Conservation (phyloP, 1,140 invertebrate genomes). For the Ephestia elutella region DNA sequence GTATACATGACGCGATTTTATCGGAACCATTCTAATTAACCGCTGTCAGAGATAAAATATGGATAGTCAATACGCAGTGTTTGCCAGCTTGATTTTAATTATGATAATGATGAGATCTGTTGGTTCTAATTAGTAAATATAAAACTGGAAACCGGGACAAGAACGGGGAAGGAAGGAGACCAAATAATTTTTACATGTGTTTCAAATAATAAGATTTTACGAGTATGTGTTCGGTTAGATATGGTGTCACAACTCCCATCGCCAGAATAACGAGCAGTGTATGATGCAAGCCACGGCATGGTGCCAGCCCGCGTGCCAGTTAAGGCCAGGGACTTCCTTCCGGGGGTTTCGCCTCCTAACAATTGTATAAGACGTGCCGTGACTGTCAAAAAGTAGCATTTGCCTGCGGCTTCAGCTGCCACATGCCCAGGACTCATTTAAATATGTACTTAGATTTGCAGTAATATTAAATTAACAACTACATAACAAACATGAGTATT, state of each 20-base stretch:
- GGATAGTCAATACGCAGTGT: too few relatives aligned
- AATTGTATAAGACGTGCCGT: conserved; percentile 36
- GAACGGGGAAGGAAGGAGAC: neutral
- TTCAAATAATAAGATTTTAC: neutral
- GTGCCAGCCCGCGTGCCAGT: neutral
- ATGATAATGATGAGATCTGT: neutral
- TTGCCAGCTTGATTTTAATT: neutral
- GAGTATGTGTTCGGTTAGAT: neutral
- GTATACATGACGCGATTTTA: neutral
- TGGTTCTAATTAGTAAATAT: neutral
- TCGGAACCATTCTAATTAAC: neutral
- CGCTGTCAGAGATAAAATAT: too few relatives aligned
- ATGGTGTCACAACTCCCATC: neutral
- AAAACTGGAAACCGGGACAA: neutral
- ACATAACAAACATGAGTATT: neutral
- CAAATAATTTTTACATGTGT: neutral
- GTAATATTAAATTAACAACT: too few relatives aligned
- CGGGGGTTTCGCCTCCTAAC: conserved; percentile 40
- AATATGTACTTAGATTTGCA: neutral
- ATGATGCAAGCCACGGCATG: conserved; percentile 26
- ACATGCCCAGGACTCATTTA: neutral
- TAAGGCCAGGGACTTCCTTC: conserved; percentile 41
- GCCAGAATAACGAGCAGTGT: neutral
- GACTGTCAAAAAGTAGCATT: conserved; percentile 25
- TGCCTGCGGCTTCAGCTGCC: neutral